These are phyloP conservation scores for Formicarius rufipectus DNA, from an alignment of 2,113 vertebrate species.

Conservation along the genomic window DNA sequence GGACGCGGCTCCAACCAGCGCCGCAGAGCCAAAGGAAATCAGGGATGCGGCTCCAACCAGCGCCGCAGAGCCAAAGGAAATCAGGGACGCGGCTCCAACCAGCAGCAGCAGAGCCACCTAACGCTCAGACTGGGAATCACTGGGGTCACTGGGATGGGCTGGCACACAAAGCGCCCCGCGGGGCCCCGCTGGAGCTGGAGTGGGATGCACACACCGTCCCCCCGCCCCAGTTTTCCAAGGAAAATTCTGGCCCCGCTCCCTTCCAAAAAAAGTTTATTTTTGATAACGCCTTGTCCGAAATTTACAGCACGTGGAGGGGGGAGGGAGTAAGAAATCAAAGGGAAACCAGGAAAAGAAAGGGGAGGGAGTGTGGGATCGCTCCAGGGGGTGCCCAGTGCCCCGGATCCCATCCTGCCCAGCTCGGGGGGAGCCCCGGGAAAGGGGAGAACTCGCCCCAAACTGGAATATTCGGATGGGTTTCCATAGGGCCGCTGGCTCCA, in stretches of 20 bases:
- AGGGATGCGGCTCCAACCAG: neutral
- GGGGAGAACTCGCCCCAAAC: neutral
- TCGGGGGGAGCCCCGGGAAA: neutral
- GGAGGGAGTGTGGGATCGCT: neutral
- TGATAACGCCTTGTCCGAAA: neutral
- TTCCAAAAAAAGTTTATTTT: conserved; percentile 44
- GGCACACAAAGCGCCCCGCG: neutral
- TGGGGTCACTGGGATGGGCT: neutral
- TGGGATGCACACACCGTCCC: neutral
- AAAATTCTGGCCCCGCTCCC: neutral
- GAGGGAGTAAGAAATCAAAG: neutral
- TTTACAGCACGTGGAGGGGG: neutral
- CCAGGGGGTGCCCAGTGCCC: neutral
- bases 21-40: neutral
- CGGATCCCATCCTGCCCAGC: neutral
- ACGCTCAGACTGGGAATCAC: neutral
- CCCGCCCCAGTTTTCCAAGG: neutral
- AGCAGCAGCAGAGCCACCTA: neutral
- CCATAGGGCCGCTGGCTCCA: fast-evolving
- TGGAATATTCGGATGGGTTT: neutral
- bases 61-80: neutral
- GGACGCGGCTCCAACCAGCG: neutral
- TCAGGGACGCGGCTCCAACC: neutral
- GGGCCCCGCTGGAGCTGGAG: neutral
- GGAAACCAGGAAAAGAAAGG: neutral